Base-by-base conservation (phyloP, 2,113 vertebrate genomes). In the Daphoenositta chrysoptera region DNA sequence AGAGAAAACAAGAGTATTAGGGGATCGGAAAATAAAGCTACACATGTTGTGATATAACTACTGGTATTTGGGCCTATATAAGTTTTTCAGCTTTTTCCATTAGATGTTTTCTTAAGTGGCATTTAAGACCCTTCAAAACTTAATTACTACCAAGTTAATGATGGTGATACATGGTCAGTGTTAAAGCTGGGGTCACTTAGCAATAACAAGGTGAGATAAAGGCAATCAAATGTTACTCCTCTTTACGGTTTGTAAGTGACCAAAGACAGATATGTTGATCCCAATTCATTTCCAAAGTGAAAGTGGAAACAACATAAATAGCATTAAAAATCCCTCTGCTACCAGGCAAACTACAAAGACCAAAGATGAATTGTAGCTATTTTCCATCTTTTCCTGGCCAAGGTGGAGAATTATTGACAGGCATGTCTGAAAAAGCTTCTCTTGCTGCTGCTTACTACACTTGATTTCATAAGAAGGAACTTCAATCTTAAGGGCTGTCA, bases 401-500 rank as follows among this genome's bases (percentile, higher is more conserved):
- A 50, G 10, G 24, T 66, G 28, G 15, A 81, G 48, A 57, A 5
- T 81, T 86, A 75, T 48, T 85, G 72, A 57, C 33, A 71, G 60
- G 7, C 20, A 69, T 18, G 11, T 58, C 15, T 69, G 44, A 28
- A 89, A 88, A 89, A 87, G 31, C 51, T 90, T 61, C 35, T 53
- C 22, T 78, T 83, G 31, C 60, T 90, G 57, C 54, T 86, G 16
- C 44, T 87, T 81, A 53, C 51, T 89, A 20, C 42, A 79, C 40
- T 64, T 89, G 72, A 68, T 89, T 92, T 90, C 75, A 5, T 75
- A 75, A 90, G 53, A 92, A 68, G 58, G 48, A 93, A 30, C 40
- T 92, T 96, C 75, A 88, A 4, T 58, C 72, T 81, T 69, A 78
- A 90, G 48, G 39, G 64, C 76, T 96, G 92, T 90, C 90, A 94